Percentiles rank a stretch among this genome's conserved stretches.
Conservation (phyloP, 2,113 vertebrate species). For the Microtus richardsoni region DNA sequence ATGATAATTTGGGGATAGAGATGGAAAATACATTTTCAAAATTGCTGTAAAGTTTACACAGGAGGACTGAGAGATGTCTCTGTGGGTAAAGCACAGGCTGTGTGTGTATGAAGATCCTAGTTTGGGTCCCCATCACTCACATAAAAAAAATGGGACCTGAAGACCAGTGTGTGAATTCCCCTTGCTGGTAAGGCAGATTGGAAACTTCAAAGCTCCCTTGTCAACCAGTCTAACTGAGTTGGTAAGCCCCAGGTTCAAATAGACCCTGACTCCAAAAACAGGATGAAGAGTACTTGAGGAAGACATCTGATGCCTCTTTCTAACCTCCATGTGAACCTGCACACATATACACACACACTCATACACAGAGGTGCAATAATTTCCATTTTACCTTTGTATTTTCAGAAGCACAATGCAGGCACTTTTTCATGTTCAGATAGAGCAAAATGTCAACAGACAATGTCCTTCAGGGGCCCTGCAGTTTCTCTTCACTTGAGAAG, state of each 20-base stretch:
- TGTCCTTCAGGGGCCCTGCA: background rate
- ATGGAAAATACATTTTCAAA: slow-evolving; percentile 7
- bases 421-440: background rate
- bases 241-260: background rate
- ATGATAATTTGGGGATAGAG: background rate
- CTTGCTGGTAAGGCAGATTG: background rate
- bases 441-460: background rate
- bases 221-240: background rate
- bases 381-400: background rate
- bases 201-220: background rate
- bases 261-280: background rate
- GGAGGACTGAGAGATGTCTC: no score
- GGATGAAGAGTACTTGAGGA: background rate
- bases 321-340: background rate
- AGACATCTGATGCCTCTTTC: background rate
- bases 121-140: background rate
- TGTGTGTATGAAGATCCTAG: background rate
- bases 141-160: no score
- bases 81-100: background rate
- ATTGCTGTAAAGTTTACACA: background rate
- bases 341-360: background rate
- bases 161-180: background rate
- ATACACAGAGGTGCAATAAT: background rate
- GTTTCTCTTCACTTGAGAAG: background rate
- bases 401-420: background rate